Percentiles rank a stretch among this genome's conserved stretches.
These are phyloP conservation scores for Mechanitis mazaeus DNA, from an alignment of 2,888 invertebrate genomes.

Conservation along the genomic window DNA sequence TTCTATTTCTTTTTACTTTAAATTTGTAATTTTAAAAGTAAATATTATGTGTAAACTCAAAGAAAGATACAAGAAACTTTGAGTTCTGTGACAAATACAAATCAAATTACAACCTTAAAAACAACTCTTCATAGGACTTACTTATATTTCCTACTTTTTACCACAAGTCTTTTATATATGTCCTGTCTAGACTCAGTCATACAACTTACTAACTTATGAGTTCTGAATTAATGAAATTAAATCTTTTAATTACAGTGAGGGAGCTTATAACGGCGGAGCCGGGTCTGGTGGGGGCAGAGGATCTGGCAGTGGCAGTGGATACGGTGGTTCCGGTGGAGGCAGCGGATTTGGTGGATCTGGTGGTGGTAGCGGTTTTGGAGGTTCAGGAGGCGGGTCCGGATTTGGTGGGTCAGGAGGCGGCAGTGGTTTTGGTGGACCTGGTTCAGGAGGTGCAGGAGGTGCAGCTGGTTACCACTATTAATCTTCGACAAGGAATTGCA, in stretches of 20 bases:
- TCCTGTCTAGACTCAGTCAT: too few species aligned
- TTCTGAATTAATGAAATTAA: conserved; percentile 15
- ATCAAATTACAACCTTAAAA: neutral
- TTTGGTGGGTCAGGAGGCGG: conserved; percentile 32
- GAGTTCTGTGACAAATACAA: too few species aligned
- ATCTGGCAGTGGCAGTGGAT: conserved; percentile 11
- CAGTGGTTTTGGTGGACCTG: conserved; percentile 34
- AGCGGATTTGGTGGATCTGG: conserved; percentile 12
- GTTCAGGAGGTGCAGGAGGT: conserved; percentile 38
- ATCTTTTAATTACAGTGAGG: conserved; percentile 49
- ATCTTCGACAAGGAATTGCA: conserved; percentile 40
- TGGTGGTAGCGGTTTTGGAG: conserved; percentile 27
- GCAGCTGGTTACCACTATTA: conserved; percentile 62
- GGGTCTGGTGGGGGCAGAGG: conserved; percentile 30
- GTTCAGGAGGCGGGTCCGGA: conserved; percentile 29
- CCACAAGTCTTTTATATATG: neutral
- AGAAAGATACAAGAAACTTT: too few species aligned
- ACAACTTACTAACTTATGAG: neutral
- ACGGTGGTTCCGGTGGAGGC: conserved; percentile 17
- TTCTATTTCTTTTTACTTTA: too few species aligned
- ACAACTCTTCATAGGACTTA: conserved; percentile 1
- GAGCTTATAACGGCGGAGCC: conserved; percentile 56
- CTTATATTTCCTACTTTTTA: neutral
- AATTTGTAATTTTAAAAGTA: too few species aligned
- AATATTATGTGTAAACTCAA: too few species aligned